Conservation (phyloP, 2,888 invertebrate genomes). For the Ptychoptera albimana region DNA sequence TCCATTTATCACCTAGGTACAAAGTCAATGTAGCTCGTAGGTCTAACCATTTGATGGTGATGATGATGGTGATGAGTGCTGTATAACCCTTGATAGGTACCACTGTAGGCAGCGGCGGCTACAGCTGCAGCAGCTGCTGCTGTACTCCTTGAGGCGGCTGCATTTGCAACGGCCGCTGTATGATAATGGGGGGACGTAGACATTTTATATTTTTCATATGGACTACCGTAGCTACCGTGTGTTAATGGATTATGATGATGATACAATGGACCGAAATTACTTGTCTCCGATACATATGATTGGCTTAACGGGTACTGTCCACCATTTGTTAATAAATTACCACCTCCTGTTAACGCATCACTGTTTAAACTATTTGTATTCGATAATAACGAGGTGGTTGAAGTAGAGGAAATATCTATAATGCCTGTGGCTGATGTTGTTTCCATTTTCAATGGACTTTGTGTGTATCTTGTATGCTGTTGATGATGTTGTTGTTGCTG, state of each 20-base stretch:
- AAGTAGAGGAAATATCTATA: too few species aligned
- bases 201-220: conserved; percentile 30
- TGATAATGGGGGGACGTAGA: conserved; percentile 9
- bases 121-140: background rate
- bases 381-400: too few species aligned
- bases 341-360: too few species aligned
- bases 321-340: too few species aligned
- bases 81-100: conserved; percentile 20
- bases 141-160: background rate
- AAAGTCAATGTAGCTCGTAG: conserved; percentile 21
- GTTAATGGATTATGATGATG: conserved; percentile 25
- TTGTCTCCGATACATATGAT: conserved; percentile 25
- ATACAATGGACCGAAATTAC: conserved; percentile 30
- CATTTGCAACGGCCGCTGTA: background rate
- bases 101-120: conserved; percentile 7
- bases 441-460: too few species aligned
- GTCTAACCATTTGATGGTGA: conserved; percentile 9
- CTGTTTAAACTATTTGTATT: too few species aligned
- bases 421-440: too few species aligned
- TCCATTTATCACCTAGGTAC: conserved; percentile 22
- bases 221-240: conserved; percentile 19
- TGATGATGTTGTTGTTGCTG: conserved; percentile 14
- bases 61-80: conserved; percentile 3
- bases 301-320: conserved; percentile 18
- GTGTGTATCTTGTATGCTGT: conserved; percentile 8